Conservation (phyloP, 2,888 invertebrate genomes). For the Alitta virens region DNA sequence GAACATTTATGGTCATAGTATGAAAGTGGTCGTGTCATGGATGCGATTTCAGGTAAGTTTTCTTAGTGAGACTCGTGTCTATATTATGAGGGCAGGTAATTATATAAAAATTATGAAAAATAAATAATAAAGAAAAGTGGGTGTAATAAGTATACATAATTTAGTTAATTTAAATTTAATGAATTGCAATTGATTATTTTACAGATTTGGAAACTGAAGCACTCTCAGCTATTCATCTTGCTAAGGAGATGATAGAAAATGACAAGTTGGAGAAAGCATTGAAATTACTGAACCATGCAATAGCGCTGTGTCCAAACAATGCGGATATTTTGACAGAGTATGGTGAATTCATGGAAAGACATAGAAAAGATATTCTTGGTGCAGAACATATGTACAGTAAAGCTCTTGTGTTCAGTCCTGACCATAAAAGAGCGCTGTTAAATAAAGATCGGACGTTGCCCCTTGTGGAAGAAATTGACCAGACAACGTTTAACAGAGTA, state of each 20-base stretch:
- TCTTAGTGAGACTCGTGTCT: too few species aligned
- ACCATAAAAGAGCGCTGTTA: slow-evolving; percentile 62
- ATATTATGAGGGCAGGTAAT: too few species aligned
- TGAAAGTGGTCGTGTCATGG: too few species aligned
- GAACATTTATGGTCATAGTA: too few species aligned
- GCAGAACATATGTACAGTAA: slow-evolving; percentile 86
- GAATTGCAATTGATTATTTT: neutral
- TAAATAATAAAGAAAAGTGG: too few species aligned
- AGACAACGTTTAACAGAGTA: slow-evolving; percentile 71
- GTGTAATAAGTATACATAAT: too few species aligned
- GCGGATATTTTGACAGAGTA: slow-evolving; percentile 89
- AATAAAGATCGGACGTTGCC: slow-evolving; percentile 83
- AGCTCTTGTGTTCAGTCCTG: slow-evolving; percentile 80
- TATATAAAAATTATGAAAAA: too few species aligned
- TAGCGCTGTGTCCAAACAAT: slow-evolving; percentile 85
- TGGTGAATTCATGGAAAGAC: slow-evolving; percentile 88
- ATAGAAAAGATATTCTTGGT: slow-evolving; percentile 77
- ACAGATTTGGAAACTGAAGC: slow-evolving; percentile 71
- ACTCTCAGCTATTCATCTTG: slow-evolving; percentile 78
- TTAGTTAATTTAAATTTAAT: too few species aligned
- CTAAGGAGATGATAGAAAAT: slow-evolving; percentile 76
- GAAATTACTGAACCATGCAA: slow-evolving; percentile 72
- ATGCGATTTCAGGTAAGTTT: too few species aligned
- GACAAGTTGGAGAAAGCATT: slow-evolving; percentile 82
- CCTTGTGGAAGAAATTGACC: slow-evolving; percentile 82